These are phyloP conservation scores for Mustela lutreola DNA, from an alignment of 2,113 vertebrate genomes.

Conservation along the genomic window DNA sequence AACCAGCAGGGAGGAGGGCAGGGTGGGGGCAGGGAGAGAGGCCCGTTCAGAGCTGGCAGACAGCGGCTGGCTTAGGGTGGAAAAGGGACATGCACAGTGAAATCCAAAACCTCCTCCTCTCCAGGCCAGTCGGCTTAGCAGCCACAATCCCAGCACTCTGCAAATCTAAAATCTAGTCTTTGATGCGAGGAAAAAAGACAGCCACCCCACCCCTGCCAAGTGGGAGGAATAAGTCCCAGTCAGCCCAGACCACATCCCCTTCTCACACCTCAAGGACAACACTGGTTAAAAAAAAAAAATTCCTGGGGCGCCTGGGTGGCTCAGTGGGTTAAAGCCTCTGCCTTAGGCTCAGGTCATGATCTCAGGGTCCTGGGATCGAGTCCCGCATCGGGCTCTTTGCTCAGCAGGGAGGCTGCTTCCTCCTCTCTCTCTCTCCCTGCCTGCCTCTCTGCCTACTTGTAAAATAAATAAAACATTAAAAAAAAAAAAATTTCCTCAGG, in stretches of 20 bases:
- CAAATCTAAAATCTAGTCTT: slow-evolving; percentile 44
- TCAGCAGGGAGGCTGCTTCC: too few relatives aligned
- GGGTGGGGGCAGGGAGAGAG: not conserved
- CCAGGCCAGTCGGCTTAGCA: not conserved
- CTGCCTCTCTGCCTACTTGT: too few relatives aligned
- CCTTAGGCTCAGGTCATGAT: too few relatives aligned
- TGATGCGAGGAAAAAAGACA: not conserved
- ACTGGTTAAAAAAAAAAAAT: not conserved
- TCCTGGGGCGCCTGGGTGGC: too few relatives aligned
- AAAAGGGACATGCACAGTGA: not conserved
- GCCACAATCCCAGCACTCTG: not conserved
- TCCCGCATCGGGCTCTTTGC: too few relatives aligned
- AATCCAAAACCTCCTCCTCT: not conserved
- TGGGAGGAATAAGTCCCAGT: not conserved
- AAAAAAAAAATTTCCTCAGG: not conserved
- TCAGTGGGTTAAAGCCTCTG: too few relatives aligned
- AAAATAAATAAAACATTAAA: not conserved
- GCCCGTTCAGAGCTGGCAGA: not conserved
- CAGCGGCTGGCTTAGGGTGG: not conserved
- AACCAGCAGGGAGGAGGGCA: not conserved
- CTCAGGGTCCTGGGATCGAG: too few relatives aligned
- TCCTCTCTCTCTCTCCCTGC: too few relatives aligned
- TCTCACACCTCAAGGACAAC: not conserved
- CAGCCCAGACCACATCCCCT: not conserved
- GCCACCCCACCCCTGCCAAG: too few relatives aligned